A percentile compares a stretch with the other conserved stretches of the same genome.
These are phyloP conservation scores for Dryobotodes eremita DNA, from an alignment of 2,888 invertebrate genomes.

Conservation along the genomic window DNA sequence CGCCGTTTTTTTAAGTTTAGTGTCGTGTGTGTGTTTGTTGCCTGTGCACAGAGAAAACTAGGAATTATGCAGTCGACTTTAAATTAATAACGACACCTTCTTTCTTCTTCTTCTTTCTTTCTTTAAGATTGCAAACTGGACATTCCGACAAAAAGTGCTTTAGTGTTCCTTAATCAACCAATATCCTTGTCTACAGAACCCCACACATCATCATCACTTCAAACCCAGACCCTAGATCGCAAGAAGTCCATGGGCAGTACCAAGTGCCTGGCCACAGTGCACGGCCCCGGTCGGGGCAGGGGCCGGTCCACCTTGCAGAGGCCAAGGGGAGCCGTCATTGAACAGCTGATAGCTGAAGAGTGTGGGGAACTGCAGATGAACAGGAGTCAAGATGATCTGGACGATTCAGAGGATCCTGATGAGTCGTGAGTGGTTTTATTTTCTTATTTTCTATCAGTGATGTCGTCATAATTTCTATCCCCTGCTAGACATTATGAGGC, in stretches of 20 bases:
- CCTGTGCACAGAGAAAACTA: too few relatives aligned
- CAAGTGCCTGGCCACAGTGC: conserved; percentile 87
- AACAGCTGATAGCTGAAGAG: conserved; percentile 87
- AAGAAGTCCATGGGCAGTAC: conserved; percentile 78
- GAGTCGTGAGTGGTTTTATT: conserved; percentile 79
- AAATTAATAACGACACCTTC: background rate
- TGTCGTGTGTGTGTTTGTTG: too few relatives aligned
- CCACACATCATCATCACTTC: conserved; percentile 88
- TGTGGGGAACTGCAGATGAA: conserved; percentile 85
- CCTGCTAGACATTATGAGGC: too few relatives aligned
- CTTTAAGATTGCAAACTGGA: background rate
- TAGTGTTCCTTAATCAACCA: background rate
- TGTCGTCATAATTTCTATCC: too few relatives aligned
- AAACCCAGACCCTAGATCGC: conserved; percentile 87
- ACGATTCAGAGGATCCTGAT: conserved; percentile 92
- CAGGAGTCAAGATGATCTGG: conserved; percentile 90
- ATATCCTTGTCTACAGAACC: conserved; percentile 78
- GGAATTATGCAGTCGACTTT: too few relatives aligned
- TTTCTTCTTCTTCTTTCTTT: too few relatives aligned
- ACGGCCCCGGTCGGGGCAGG: conserved; percentile 80
- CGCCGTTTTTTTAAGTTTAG: too few relatives aligned
- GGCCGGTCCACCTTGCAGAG: conserved; percentile 80
- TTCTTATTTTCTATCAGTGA: background rate
- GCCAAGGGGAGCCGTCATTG: conserved; percentile 84
- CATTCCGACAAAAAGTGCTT: too few relatives aligned